Evolutionary conservation across 1,140 invertebrate species (phyloP).

Genomic region (Chironomus tepperi): DNA sequence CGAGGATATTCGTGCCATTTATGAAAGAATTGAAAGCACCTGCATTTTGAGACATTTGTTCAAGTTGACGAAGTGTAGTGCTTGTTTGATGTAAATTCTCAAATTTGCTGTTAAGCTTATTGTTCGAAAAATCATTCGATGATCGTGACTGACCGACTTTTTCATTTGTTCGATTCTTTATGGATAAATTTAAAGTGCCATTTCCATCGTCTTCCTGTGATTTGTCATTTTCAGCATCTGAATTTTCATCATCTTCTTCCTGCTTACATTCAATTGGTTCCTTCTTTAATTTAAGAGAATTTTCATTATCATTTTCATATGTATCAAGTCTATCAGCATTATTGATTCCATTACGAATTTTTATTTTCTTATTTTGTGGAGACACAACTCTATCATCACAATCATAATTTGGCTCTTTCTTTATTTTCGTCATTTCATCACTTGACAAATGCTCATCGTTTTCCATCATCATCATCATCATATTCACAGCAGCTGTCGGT

Average conservation of each 20-base stretch:
- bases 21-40: slow-evolving; percentile 37
- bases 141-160: background rate
- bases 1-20: slow-evolving; percentile 29
- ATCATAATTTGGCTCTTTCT: slow-evolving; percentile 35
- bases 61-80: background rate
- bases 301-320: slow-evolving; percentile 24
- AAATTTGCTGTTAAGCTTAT: background rate
- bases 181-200: slow-evolving; percentile 26
- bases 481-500: slow-evolving; percentile 28
- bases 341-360: slow-evolving; percentile 29
- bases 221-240: background rate
- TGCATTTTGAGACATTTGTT: slow-evolving; percentile 28
- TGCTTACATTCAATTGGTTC: slow-evolving; percentile 16
- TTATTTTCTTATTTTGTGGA: slow-evolving; percentile 33
- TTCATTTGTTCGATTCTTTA: background rate
- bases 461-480: slow-evolving; percentile 26
- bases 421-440: slow-evolving; percentile 28
- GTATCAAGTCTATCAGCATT: slow-evolving; percentile 25
- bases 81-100: slow-evolving; percentile 9
- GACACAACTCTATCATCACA: slow-evolving; percentile 26
- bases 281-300: background rate
- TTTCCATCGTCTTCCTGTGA: background rate
- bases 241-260: background rate
- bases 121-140: background rate
- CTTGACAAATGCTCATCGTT: background rate